A percentile compares a stretch with the other conserved stretches of the same genome.
Conservation (phyloP, 2,797 vertebrate species). For the Leuciscus waleckii region DNA sequence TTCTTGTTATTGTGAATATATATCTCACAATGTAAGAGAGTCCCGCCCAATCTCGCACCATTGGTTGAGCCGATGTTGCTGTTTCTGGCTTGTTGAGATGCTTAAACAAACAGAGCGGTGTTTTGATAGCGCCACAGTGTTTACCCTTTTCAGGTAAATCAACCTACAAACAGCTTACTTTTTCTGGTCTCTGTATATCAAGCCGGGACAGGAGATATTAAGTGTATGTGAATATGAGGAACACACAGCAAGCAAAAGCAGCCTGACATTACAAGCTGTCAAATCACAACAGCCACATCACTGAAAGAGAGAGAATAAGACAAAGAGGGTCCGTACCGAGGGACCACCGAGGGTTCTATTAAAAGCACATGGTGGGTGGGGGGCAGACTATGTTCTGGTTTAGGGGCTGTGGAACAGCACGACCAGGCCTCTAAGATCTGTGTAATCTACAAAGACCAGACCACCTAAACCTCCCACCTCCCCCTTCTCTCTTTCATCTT, state of each 20-base stretch:
- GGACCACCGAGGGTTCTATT: constrained; percentile 69
- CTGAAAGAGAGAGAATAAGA: constrained; percentile 35
- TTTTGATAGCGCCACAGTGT: constrained; percentile 24
- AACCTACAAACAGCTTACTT: constrained; percentile 28
- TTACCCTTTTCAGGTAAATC: constrained; percentile 33
- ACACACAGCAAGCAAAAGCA: constrained; percentile 13
- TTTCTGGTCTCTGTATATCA: constrained; percentile 27
- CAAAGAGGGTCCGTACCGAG: constrained; percentile 39
- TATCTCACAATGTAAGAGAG: not conserved
- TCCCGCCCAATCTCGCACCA: not conserved
- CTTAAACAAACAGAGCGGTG: constrained; percentile 28
- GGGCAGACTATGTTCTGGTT: constrained; percentile 44
- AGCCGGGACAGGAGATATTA: not conserved
- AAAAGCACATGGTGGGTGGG: constrained; percentile 69
- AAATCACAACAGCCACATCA: constrained; percentile 34
- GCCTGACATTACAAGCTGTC: constrained; percentile 44
- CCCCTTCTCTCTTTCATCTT: constrained; percentile 36
- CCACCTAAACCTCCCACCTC: constrained; percentile 39
- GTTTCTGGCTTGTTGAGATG: constrained; percentile 10
- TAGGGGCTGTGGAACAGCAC: constrained; percentile 46
- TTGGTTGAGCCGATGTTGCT: not conserved
- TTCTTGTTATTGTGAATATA: not conserved
- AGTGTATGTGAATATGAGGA: not conserved
- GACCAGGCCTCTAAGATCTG: constrained; percentile 42
- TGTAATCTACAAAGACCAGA: constrained; percentile 53